Evolutionary conservation across 2,888 invertebrate species (phyloP), one percentile per base, ranked within the genome.

Genomic region (Homarus gammarus): DNA sequence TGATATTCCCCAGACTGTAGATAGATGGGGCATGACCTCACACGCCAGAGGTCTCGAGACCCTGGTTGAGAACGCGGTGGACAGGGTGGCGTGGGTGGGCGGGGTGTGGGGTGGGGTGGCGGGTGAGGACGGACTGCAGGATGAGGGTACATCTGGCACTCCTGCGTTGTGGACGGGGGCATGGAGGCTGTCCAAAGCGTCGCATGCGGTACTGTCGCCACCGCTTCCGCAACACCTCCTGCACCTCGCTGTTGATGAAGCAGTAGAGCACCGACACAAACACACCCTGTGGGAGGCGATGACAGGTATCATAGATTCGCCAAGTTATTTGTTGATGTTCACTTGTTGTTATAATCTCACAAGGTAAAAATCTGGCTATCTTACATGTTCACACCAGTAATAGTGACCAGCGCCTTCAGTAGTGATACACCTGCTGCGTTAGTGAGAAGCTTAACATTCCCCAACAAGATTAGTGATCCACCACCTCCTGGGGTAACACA

Each of bases 211-310:
- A 77, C 85, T 86, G 90, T 10, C 87, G 86, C 86, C 87, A 90
- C 0, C 90, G 81, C 40, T 90, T 90, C 77, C 51, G 72, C 61
- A 90, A 38, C 18, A 90, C 49, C 44, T 90, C 87, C 40, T 83
- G 82, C n/a, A 90, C 90, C 51, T 90, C 90, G 49, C 49, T 64
- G 83, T 86, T 90, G 2, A 81, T 40, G 40, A 90, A 90, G 78
- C 90, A 90, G 77, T 90, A 86, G 36, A 90, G 70, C 31, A 83
- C 77, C n/a, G 90, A 86, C 64, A 90, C 90, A 75, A 90, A 85
- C 75, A 90, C 70, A 27, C 90, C 90, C 90, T 90, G 90, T 2
- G 15, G 3, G 64, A 6, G 44, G 22, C 2, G 12, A 40, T 2
- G 36, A 33, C 3, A 0, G 18, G n/a, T n/a, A n/a, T 2, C n/a